Evolutionary conservation across 1,140 invertebrate genomes (phyloP).

Genomic region (Papilio helenus): DNA sequence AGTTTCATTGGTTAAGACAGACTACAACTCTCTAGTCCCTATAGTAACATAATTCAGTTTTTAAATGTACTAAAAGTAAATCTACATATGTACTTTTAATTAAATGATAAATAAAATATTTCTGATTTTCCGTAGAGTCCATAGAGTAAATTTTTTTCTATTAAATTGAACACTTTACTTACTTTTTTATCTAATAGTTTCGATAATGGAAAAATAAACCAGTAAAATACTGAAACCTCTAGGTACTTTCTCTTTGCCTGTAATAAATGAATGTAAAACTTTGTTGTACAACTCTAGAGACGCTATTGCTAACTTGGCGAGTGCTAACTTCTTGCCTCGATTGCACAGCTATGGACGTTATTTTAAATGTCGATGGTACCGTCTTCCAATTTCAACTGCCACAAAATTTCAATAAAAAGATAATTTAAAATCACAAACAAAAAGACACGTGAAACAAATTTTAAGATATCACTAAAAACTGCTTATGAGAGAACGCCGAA

Average conservation of each 20-base stretch:
- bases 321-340: conserved; percentile 52
- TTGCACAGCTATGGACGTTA: conserved; percentile 12
- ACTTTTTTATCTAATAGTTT: neutral
- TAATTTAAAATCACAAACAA: neutral
- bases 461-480: neutral
- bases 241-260: conserved; percentile 65
- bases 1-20: too few species aligned
- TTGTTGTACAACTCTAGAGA: conserved; percentile 66
- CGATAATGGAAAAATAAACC: neutral
- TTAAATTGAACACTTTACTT: neutral
- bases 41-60: too few species aligned
- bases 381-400: conserved; percentile 23
- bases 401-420: neutral
- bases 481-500: too few species aligned
- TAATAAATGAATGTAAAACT: conserved; percentile 78
- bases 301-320: conserved; percentile 73
- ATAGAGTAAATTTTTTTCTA: too few species aligned
- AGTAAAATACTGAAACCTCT: conserved; percentile 65
- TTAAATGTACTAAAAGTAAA: too few species aligned
- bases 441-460: neutral
- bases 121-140: too few species aligned
- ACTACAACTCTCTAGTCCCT: too few species aligned
- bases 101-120: too few species aligned
- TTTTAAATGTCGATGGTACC: conserved; percentile 50
- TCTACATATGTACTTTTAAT: too few species aligned